phyloP scores from a whole-genome alignment of 2,113 vertebrate species.

The Embiotoca jacksoni region DNA sequence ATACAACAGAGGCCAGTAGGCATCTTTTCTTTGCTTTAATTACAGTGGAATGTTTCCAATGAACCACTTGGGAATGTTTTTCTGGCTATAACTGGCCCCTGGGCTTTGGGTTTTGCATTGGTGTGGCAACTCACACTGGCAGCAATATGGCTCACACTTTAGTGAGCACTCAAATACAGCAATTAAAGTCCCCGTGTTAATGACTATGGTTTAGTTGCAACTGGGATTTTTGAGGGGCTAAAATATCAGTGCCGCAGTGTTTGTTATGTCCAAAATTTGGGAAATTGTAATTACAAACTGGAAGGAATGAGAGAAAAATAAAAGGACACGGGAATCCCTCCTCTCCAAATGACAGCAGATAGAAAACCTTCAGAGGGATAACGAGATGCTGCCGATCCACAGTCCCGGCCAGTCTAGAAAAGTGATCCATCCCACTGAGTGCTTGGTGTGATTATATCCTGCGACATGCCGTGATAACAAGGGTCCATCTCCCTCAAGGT shows the following conservation, averaged over 20 bases:
- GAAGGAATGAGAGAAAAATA: not conserved
- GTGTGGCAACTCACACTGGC: slow-evolving; percentile 42
- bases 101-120: slow-evolving; percentile 45
- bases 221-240: slow-evolving; percentile 17
- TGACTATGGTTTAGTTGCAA: slow-evolving; percentile 14
- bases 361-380: slow-evolving; percentile 19
- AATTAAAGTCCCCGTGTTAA: slow-evolving; percentile 40
- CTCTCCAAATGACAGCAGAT: slow-evolving; percentile 17
- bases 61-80: slow-evolving; percentile 42
- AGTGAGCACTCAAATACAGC: slow-evolving; percentile 34
- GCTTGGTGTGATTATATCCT: slow-evolving; percentile 59
- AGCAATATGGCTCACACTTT: slow-evolving; percentile 31
- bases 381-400: slow-evolving; percentile 14
- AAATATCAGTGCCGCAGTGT: not conserved
- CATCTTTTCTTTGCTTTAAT: slow-evolving; percentile 43
- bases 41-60: slow-evolving; percentile 50
- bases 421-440: slow-evolving; percentile 56
- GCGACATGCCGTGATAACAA: slow-evolving; percentile 59
- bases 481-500: slow-evolving; percentile 63
- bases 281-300: not conserved
- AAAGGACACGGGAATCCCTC: slow-evolving; percentile 4
- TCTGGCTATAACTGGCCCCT: slow-evolving; percentile 40
- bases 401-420: slow-evolving; percentile 21
- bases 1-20: slow-evolving; percentile 39
- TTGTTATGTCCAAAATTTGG: slow-evolving; percentile 5